Evolutionary conservation across 2,113 vertebrate genomes (phyloP), one percentile per base, ranked within the genome.

Genomic region (Plecotus auritus): DNA sequence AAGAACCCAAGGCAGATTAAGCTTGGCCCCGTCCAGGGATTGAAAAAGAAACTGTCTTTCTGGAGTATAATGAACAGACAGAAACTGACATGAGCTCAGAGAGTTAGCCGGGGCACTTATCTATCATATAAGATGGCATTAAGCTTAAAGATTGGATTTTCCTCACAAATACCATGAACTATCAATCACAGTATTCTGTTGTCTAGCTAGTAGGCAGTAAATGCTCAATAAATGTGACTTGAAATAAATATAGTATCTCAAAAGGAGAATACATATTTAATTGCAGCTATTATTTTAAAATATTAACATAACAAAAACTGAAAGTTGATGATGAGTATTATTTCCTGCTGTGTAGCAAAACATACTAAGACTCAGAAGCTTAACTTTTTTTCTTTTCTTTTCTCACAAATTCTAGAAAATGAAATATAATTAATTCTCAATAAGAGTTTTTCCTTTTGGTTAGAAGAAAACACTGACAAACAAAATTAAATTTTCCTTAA

Each of bases 401-500:
- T 74, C 85, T 85, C 66, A 89, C 35, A 92, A 91, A 95, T 95
- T 96, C 74, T 85, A 93, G 70, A 92, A 95, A 96, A 83, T 89
- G 80, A 92, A 95, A 94, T 93, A 81, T 81, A 95, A 96, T 96
- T 94, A 97, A 96, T 80, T 96, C 78, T 95, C 14, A 0, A 92
- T 96, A 95, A 96, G 90, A 95, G n/a, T 96, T 97, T 97, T 96
- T 96, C 91, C 91, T 78, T 96, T 96, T 96, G 40, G 45, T 54
- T 83, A 32, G 74, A 93, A 81, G 77, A 94, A 97, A 97, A 96
- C 76, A 91, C 70, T 96, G 89, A 85, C 69, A 94, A 96, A 92
- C n/a, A 95, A 97, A 95, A 97, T 91, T 97, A 95, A 97, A 96
- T 91, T 95, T 95, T 74, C 59, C 42, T 94, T 93, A 92, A 94